Evolutionary conservation across 2,888 invertebrate species (phyloP).

Genomic region (Thalpophila matura): DNA sequence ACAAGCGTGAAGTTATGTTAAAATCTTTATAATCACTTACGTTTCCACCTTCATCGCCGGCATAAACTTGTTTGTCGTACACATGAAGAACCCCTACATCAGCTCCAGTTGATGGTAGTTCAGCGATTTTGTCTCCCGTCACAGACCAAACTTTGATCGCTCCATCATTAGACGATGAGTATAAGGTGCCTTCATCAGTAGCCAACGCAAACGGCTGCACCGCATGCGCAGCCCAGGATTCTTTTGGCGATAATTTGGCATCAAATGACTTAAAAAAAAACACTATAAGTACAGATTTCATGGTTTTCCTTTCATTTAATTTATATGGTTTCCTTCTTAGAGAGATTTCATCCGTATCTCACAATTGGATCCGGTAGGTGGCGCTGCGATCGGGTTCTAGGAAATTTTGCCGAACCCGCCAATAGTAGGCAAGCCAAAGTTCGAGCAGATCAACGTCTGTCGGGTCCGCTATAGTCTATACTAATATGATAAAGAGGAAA

Average conservation of each 20-base stretch:
- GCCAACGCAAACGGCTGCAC: slow-evolving; percentile 92
- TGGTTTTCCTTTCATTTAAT: no score
- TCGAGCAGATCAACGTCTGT: no score
- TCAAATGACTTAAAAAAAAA: slow-evolving; percentile 75
- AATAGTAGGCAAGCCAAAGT: no score
- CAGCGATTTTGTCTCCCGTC: slow-evolving; percentile 77
- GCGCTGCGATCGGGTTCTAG: no score
- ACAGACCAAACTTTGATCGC: slow-evolving; percentile 91
- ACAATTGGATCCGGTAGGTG: no score
- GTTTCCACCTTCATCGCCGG: slow-evolving; percentile 92
- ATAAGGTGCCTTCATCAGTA: slow-evolving; percentile 86
- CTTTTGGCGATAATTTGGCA: slow-evolving; percentile 70
- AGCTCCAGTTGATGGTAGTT: slow-evolving; percentile 80
- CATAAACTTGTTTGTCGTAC: slow-evolving; percentile 86
- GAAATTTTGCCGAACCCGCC: no score
- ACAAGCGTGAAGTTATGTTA: background rate
- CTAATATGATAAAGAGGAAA: no score
- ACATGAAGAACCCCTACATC: slow-evolving; percentile 79
- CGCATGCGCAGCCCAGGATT: slow-evolving; percentile 90
- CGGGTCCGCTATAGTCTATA: no score
- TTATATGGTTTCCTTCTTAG: no score
- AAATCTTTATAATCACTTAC: slow-evolving; percentile 81
- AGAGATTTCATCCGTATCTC: no score
- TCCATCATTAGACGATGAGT: slow-evolving; percentile 92
- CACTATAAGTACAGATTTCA: no score